Conservation (phyloP, 2,113 vertebrate genomes). For the Phrynosoma blainvillii region DNA sequence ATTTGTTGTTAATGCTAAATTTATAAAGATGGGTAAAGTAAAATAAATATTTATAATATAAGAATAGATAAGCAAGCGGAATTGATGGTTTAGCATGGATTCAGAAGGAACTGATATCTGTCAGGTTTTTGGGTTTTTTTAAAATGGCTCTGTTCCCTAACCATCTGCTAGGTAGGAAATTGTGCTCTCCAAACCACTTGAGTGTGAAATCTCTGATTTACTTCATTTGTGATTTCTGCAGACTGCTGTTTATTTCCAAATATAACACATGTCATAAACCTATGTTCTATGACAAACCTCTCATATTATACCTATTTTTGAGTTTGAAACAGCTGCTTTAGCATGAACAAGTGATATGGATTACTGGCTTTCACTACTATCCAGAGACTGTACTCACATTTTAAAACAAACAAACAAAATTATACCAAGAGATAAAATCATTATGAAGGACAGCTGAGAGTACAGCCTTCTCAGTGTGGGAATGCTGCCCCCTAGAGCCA, state of each 20-base stretch:
- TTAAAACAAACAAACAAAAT: not conserved
- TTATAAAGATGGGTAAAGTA: too few relatives aligned
- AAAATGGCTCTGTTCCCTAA: not conserved
- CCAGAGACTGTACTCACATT: not conserved
- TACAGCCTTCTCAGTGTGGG: not conserved
- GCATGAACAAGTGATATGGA: not conserved
- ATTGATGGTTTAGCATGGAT: not conserved
- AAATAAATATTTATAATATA: too few relatives aligned
- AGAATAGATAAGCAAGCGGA: not conserved
- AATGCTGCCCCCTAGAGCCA: slow-evolving; percentile 66
- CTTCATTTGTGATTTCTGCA: not conserved
- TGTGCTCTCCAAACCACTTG: not conserved
- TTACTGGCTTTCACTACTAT: not conserved
- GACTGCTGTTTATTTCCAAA: too few relatives aligned
- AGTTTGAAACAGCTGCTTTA: not conserved
- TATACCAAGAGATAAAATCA: not conserved
- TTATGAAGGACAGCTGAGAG: not conserved
- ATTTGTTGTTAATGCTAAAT: too few relatives aligned
- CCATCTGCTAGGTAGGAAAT: not conserved
- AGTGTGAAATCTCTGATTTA: not conserved
- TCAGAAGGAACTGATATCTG: not conserved
- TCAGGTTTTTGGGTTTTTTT: not conserved
- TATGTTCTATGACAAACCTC: too few relatives aligned
- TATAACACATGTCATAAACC: too few relatives aligned
- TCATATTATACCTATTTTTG: not conserved